phyloP scores from a whole-genome alignment of 2,888 invertebrate species.

The Drosophila picticornis region DNA sequence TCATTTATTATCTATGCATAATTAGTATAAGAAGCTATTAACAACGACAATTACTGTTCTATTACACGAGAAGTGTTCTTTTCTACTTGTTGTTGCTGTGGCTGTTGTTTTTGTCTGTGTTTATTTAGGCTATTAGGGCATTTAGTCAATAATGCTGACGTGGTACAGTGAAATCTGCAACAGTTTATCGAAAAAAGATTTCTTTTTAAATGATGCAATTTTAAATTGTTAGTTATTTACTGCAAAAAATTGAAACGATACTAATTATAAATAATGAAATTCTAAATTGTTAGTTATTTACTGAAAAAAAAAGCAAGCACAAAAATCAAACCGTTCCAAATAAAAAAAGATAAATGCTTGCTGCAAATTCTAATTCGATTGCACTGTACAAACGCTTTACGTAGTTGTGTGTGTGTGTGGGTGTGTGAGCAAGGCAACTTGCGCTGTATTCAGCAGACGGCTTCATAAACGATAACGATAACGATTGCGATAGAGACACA shows the following conservation, averaged over 20 bases:
- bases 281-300: neutral
- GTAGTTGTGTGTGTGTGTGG: slow-evolving; percentile 6
- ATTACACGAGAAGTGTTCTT: slow-evolving; percentile 58
- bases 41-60: slow-evolving; percentile 56
- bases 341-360: neutral
- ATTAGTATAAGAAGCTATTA: slow-evolving; percentile 61
- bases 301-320: neutral
- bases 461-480: slow-evolving; percentile 33
- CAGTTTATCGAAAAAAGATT: neutral
- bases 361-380: slow-evolving; percentile 25
- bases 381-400: slow-evolving; percentile 30
- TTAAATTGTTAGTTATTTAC: neutral
- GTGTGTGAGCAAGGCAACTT: slow-evolving; percentile 30
- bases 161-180: slow-evolving; percentile 38
- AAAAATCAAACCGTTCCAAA: neutral
- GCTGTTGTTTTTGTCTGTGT: slow-evolving; percentile 12
- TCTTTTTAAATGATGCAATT: neutral
- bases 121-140: slow-evolving; percentile 10
- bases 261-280: neutral
- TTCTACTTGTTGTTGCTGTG: slow-evolving; percentile 15
- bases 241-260: neutral
- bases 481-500: slow-evolving; percentile 33
- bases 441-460: slow-evolving; percentile 37
- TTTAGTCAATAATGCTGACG: slow-evolving; percentile 16
- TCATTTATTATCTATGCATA: slow-evolving; percentile 23